Evolutionary conservation across 1,140 invertebrate species (phyloP).

Genomic region (Battus philenor): DNA sequence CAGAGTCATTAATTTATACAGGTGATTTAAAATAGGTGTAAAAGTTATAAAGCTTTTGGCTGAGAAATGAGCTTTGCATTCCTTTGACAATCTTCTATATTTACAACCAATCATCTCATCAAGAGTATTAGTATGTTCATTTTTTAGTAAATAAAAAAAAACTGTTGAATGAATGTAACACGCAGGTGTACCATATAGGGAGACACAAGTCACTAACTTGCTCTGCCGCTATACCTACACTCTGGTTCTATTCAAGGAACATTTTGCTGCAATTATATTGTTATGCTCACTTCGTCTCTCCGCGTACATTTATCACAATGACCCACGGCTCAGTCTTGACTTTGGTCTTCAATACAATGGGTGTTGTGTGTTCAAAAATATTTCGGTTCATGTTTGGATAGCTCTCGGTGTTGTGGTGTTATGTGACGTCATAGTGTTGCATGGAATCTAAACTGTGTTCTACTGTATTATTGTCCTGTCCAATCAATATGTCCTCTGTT

Average conservation of each 20-base stretch:
- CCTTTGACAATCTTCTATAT: too few species aligned
- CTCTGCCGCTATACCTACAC: slow-evolving; percentile 40
- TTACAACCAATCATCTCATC: too few species aligned
- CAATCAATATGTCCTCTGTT: slow-evolving; percentile 67
- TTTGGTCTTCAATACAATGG: slow-evolving; percentile 58
- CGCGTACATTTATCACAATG: slow-evolving; percentile 62
- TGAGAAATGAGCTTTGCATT: too few species aligned
- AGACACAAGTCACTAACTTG: slow-evolving; percentile 20
- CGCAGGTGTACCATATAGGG: slow-evolving; percentile 16
- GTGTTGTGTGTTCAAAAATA: slow-evolving; percentile 37
- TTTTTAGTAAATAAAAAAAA: too few species aligned
- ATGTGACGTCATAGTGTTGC: slow-evolving; percentile 46
- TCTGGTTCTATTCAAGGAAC: slow-evolving; percentile 69
- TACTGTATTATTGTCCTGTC: slow-evolving; percentile 24
- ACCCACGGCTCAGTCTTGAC: slow-evolving; percentile 59
- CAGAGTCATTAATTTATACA: too few species aligned
- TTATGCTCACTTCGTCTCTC: slow-evolving; percentile 67
- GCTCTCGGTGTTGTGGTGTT: slow-evolving; percentile 30
- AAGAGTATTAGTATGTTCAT: too few species aligned
- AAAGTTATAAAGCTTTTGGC: too few species aligned
- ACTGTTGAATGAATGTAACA: background rate
- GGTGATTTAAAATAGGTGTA: too few species aligned
- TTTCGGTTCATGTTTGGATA: slow-evolving; percentile 25
- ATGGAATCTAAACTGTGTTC: slow-evolving; percentile 21
- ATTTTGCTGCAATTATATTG: slow-evolving; percentile 72